These are phyloP conservation scores for Hippocampus abdominalis DNA, from an alignment of 2,113 vertebrate genomes.

Conservation along the genomic window DNA sequence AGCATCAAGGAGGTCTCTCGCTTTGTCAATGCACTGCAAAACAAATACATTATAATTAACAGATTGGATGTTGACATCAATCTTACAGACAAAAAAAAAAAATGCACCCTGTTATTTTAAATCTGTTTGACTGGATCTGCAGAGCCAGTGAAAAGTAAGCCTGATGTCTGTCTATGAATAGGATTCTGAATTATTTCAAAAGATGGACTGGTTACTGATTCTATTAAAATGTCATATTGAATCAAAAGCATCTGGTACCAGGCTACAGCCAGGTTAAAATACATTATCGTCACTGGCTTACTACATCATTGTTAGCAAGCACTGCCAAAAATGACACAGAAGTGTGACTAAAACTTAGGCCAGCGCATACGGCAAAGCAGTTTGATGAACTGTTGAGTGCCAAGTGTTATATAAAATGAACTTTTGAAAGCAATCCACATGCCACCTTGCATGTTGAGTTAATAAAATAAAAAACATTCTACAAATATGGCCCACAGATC, in stretches of 20 bases:
- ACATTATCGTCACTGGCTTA: slow-evolving; percentile 12
- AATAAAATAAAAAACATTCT: too few species aligned
- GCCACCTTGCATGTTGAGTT: slow-evolving; percentile 8
- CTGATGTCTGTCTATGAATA: background rate
- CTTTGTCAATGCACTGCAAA: slow-evolving; percentile 94
- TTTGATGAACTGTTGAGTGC: slow-evolving; percentile 10
- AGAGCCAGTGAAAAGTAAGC: background rate
- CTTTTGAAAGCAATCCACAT: slow-evolving; percentile 41
- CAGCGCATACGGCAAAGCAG: slow-evolving; percentile 14
- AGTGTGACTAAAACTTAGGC: slow-evolving; percentile 3
- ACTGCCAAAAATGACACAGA: slow-evolving; percentile 36
- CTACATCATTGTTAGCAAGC: slow-evolving; percentile 11
- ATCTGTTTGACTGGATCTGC: background rate
- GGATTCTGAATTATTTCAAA: slow-evolving; percentile 4
- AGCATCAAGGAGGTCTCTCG: slow-evolving; percentile 92
- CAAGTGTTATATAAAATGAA: slow-evolving; percentile 33
- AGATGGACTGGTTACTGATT: background rate
- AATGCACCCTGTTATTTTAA: background rate
- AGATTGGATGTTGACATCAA: background rate
- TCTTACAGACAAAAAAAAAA: background rate
- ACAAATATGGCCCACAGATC: background rate
- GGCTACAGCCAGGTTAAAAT: background rate
- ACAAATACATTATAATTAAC: slow-evolving; percentile 6
- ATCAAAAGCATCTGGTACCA: slow-evolving; percentile 8
- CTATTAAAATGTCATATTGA: background rate